Evolutionary conservation across 2,113 vertebrate species (phyloP), one percentile per base, ranked within the genome.

Genomic region (Ophiodon elongatus): DNA sequence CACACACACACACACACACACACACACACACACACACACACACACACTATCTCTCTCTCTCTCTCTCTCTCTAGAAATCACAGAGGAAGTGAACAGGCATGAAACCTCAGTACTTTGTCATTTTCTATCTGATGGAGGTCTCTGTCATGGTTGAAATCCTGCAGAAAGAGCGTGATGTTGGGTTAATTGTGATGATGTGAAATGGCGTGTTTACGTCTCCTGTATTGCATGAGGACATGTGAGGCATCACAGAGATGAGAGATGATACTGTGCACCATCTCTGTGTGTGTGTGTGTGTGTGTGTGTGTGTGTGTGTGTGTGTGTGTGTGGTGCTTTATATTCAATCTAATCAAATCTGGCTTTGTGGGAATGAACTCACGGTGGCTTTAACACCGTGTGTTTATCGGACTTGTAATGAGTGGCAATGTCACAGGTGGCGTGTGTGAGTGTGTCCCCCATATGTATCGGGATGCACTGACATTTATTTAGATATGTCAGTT

Each of bases 101-200:
- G 73, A 91, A 92, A 93, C 84, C 91, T 92, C 87, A 84, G 87
- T 79, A 56, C 72, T 89, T 90, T 83, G 63, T 91, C 74, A 78
- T 85, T 78, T 74, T 86, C 71, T 83, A 74, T 85, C 64, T 82
- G 81, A 82, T 88, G 67, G 67, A 76, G 87, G 77, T 57, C 43
- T 80, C 62, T 70, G 67, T 84, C 72, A 82, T 47, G 84, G 75
- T 62, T 84, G 82, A 88, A 83, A 68, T 88, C 78, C 71, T 79
- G 60, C 56, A 67, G 70, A 67, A 50, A 73, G 41, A 59, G 23
- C 1, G 1, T 60, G 65, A 82, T 37, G n/a, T 27, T 33, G 17
- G 33, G 1, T 71, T 68, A 65, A 64, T 41, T 67, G 39, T 74
- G 66, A 73, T 50, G 56, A 25, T 9, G 41, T 27, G 43, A 76